Evolutionary conservation across 2,888 invertebrate genomes (phyloP).

Genomic region (Poecilus cupreus): DNA sequence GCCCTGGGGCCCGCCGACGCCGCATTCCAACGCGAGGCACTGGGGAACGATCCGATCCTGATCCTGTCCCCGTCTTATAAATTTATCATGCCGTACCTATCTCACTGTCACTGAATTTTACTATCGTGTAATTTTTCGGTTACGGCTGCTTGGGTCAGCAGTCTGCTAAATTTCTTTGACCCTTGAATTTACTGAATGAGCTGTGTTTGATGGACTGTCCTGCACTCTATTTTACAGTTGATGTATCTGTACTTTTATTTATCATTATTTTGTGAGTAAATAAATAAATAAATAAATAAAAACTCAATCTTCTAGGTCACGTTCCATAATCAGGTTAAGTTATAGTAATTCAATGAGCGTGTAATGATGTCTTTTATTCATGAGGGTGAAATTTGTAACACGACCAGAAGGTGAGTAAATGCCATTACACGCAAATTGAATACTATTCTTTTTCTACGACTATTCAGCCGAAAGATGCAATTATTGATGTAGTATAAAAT

Average conservation of each 20-base stretch:
- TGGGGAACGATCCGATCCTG: constrained; percentile 18
- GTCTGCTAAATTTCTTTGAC: constrained; percentile 34
- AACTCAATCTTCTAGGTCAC: too few species aligned
- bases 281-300: too few species aligned
- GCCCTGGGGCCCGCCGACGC: constrained; percentile 16
- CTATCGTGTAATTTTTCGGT: constrained; percentile 42
- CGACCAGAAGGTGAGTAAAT: too few species aligned
- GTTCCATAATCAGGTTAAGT: too few species aligned
- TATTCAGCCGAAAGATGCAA: too few species aligned
- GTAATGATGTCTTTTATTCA: too few species aligned
- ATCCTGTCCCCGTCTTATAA: constrained; percentile 32
- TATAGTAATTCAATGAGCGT: too few species aligned
- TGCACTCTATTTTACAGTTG: not conserved
- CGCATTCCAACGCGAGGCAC: not conserved
- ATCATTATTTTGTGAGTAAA: too few species aligned
- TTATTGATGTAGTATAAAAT: too few species aligned
- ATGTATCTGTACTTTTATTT: not conserved
- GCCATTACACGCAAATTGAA: too few species aligned
- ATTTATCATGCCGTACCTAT: constrained; percentile 54
- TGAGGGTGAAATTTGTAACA: too few species aligned
- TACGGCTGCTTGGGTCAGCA: constrained; percentile 12
- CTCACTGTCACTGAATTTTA: constrained; percentile 55
- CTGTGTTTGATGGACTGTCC: not conserved
- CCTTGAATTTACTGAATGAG: constrained; percentile 31
- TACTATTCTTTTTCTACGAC: too few species aligned